These are phyloP conservation scores for Bombus waltoni DNA, from an alignment of 1,140 invertebrate species.

Conservation along the genomic window DNA sequence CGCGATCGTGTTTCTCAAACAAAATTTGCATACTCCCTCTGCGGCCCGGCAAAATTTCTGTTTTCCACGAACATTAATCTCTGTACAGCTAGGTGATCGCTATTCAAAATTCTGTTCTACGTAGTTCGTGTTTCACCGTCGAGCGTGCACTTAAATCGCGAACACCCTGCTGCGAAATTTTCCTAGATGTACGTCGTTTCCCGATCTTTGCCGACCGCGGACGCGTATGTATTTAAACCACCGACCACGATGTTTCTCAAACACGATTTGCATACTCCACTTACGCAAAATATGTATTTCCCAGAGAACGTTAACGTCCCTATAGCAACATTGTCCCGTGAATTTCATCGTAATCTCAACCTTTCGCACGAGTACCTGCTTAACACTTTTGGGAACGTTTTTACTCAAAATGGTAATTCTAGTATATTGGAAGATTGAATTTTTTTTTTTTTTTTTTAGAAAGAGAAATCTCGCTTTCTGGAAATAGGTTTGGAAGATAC, in stretches of 20 bases:
- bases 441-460: too few species aligned
- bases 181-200: neutral
- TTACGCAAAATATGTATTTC: slow-evolving; percentile 7
- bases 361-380: neutral
- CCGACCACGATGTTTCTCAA: neutral
- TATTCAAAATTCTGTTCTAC: slow-evolving; percentile 10
- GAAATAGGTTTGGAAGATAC: too few species aligned
- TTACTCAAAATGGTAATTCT: too few species aligned
- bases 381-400: too few species aligned
- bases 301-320: neutral
- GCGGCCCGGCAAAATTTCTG: slow-evolving; percentile 3
- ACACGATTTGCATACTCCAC: neutral
- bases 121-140: neutral
- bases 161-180: neutral
- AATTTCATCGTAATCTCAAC: neutral
- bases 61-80: slow-evolving; percentile 20
- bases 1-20: slow-evolving; percentile 16
- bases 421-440: too few species aligned
- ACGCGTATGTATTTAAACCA: slow-evolving; percentile 1
- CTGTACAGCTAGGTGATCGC: neutral
- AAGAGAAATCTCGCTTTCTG: too few species aligned
- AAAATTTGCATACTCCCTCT: slow-evolving; percentile 23
- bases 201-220: neutral
- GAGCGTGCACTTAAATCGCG: neutral
- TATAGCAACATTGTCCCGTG: neutral